Evolutionary conservation across 1,140 invertebrate genomes (phyloP).

Genomic region (Drosophila lini): DNA sequence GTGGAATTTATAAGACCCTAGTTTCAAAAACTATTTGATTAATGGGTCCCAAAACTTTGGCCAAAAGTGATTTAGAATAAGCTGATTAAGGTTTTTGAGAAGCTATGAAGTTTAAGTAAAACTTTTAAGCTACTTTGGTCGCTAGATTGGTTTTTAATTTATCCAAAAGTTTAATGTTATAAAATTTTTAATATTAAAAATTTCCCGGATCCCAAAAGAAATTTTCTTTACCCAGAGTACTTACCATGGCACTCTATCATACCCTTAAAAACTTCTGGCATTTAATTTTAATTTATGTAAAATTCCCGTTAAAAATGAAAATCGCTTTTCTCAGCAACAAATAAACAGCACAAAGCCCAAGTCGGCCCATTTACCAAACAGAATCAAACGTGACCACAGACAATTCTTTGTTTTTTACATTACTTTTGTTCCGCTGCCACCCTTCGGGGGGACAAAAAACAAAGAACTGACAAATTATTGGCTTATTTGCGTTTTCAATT

Average conservation of each 20-base stretch:
- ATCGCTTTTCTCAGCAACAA: constrained; percentile 58
- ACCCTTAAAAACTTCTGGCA: neutral
- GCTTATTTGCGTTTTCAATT: constrained; percentile 72
- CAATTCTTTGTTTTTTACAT: constrained; percentile 42
- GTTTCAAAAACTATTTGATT: neutral
- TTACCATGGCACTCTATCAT: neutral
- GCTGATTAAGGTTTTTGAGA: neutral
- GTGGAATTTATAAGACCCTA: neutral
- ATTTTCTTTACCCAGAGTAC: neutral
- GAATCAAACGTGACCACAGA: constrained; percentile 73
- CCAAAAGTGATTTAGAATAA: neutral
- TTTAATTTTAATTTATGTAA: constrained; percentile 64
- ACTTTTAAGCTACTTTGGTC: neutral
- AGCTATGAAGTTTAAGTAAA: neutral
- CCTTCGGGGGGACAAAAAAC: constrained; percentile 9
- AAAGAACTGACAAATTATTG: constrained; percentile 57
- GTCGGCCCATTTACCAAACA: constrained; percentile 64
- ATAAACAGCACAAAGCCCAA: constrained; percentile 15
- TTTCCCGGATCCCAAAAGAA: neutral
- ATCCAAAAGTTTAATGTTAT: neutral
- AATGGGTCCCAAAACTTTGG: neutral
- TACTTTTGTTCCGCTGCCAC: constrained; percentile 2
- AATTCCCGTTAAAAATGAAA: constrained; percentile 48
- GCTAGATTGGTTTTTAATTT: neutral
- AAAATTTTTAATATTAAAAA: neutral